Percentiles rank a stretch among this genome's conserved stretches.
These are phyloP conservation scores for Eonycteris spelaea DNA, from an alignment of 2,113 vertebrate genomes.

Conservation along the genomic window DNA sequence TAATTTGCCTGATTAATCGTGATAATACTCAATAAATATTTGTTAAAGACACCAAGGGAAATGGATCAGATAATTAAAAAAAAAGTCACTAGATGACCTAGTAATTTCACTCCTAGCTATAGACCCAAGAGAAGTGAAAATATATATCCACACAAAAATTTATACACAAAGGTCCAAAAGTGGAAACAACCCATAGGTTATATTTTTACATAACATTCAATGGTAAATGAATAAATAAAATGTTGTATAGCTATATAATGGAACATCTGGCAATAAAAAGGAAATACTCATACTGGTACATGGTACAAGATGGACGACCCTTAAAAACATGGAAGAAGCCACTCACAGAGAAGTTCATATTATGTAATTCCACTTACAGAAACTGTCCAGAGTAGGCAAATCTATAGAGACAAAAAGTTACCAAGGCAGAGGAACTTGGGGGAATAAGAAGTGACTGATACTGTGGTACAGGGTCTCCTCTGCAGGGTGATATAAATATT, in stretches of 20 bases:
- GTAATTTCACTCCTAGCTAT: not conserved
- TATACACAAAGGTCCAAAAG: not conserved
- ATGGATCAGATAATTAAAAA: not conserved
- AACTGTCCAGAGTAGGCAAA: not conserved
- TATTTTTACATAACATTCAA: not conserved
- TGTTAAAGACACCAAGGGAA: not conserved
- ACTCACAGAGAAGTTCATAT: not conserved
- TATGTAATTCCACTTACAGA: not conserved
- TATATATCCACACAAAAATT: not conserved
- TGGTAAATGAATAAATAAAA: not conserved
- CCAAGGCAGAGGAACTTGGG: not conserved
- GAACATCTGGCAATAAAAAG: not conserved
- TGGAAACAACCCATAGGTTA: not conserved
- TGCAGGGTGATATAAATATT: not conserved
- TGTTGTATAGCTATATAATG: not conserved
- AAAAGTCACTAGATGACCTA: not conserved
- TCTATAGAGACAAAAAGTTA: not conserved
- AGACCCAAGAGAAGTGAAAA: not conserved
- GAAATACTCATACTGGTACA: not conserved
- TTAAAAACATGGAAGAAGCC: not conserved
- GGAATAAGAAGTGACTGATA: not conserved
- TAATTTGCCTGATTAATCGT: not conserved
- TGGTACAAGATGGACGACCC: not conserved
- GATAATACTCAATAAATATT: not conserved
- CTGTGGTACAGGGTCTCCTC: not conserved